A percentile compares a stretch with the other conserved stretches of the same genome.
Conservation (phyloP, 23 tunicate species). For the Trididemnum miniatum region DNA sequence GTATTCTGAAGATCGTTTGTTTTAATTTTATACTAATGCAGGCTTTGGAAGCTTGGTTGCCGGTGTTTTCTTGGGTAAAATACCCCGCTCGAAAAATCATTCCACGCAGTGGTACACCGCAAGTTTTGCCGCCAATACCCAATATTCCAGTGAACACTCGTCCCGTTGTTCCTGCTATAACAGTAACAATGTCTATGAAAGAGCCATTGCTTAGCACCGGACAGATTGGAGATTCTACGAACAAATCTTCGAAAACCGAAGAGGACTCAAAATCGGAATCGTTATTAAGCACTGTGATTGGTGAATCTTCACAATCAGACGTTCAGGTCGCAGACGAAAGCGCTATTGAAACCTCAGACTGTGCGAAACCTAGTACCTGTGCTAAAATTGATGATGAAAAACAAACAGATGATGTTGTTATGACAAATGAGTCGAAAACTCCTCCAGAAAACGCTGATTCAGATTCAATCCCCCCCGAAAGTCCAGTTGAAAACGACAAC, state of each 20-base stretch:
- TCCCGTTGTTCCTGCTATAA: slow-evolving; percentile 31
- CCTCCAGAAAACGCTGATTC: neutral
- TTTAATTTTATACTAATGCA: too few relatives aligned
- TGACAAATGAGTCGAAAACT: neutral
- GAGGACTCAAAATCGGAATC: neutral
- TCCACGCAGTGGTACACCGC: slow-evolving; percentile 87
- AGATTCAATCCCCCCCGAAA: neutral
- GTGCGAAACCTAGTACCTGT: neutral
- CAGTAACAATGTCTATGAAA: slow-evolving; percentile 12
- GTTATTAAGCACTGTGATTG: neutral
- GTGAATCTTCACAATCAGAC: neutral
- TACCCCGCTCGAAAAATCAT: slow-evolving; percentile 50
- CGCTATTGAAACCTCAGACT: neutral
- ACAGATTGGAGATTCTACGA: neutral
- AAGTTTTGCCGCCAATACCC: slow-evolving; percentile 54
- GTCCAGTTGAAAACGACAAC: neutral
- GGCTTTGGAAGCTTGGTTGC: slow-evolving; percentile 85
- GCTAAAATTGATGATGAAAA: neutral
- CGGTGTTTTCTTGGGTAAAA: slow-evolving; percentile 47
- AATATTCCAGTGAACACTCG: slow-evolving; percentile 31
- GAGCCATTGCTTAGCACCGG: slow-evolving; percentile 38
- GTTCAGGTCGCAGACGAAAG: neutral
- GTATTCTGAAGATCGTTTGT: too few relatives aligned
- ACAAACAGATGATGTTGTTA: slow-evolving; percentile 6
- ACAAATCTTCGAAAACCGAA: neutral